Evolutionary conservation across 2,113 vertebrate genomes (phyloP), one percentile per base, ranked within the genome.

Genomic region (Bubo blakistoni): DNA sequence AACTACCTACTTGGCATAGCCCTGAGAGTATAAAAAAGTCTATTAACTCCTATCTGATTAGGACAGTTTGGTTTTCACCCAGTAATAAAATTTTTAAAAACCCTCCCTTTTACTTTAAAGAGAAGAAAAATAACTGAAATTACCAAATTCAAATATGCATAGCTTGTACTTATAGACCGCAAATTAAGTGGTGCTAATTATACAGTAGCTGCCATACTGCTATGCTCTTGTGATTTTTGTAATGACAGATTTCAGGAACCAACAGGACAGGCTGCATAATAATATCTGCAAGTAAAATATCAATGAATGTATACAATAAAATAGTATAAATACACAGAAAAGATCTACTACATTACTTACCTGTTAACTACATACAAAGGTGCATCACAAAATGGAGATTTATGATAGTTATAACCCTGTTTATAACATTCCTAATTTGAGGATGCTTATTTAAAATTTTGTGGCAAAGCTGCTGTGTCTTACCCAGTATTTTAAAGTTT

Each of bases 211-310:
- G 74, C 55, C 47, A 88, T 89, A 95, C 49, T 92, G 59, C n/a
- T 92, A 70, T 20, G 17, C 65, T 81, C 34, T 82, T 95, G 63
- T 74, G 55, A 87, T 78, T 84, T 83, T 72, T 86, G 30, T 73
- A 92, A 94, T 61, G 77, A 83, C 19, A 95, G 63, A 97, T 94
- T 94, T 94, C 74, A 94, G 70, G n/a, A 96, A 72, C 61, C 73
- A 86, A 74, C 2, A 93, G 59, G n/a, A 96, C 32, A 92, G 63
- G 36, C 18, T 83, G 70, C 27, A 27, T 65, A 61, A 54, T 83
- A 96, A 81, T 38, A 63, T 54, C 69, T 42, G 86, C 27, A 69
- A 85, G 38, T 78, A 71, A 67, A 76, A 92, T 30, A 76, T 7
- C 14, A 32, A n/a, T 77, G 54, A 86, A 51, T 42, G 26, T 69